A percentile compares a stretch with the other conserved stretches of the same genome.
phyloP scores from a whole-genome alignment of 2,113 vertebrate species.

The Perccottus glenii region DNA sequence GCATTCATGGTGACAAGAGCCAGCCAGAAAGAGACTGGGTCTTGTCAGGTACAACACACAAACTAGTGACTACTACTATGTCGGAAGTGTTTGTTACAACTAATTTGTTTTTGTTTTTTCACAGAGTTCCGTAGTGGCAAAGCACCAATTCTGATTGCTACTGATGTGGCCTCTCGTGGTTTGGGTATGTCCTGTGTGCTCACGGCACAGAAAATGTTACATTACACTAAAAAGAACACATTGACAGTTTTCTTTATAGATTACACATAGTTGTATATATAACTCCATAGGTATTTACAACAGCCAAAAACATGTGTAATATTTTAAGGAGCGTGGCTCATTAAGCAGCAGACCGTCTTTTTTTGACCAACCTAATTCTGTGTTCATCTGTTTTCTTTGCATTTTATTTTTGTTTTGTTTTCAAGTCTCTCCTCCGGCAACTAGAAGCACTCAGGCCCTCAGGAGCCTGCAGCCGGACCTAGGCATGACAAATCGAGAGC shows the following conservation, averaged over 20 bases:
- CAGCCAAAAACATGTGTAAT: too few species aligned
- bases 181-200: slow-evolving; percentile 90
- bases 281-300: too few species aligned
- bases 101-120: slow-evolving; percentile 49
- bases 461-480: slow-evolving; percentile 79
- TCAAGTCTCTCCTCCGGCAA: slow-evolving; percentile 78
- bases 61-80: background rate
- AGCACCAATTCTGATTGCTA: slow-evolving; percentile 98
- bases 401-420: slow-evolving; percentile 74
- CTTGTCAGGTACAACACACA: slow-evolving; percentile 82
- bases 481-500: slow-evolving; percentile 80
- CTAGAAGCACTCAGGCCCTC: slow-evolving; percentile 77
- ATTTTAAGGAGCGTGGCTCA: slow-evolving; percentile 44
- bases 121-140: slow-evolving; percentile 97
- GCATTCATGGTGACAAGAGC: slow-evolving; percentile 99
- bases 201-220: too few species aligned
- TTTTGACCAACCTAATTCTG: slow-evolving; percentile 72
- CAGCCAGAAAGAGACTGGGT: slow-evolving; percentile 99
- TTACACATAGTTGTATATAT: slow-evolving; percentile 18
- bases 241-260: slow-evolving; percentile 24
- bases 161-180: slow-evolving; percentile 97
- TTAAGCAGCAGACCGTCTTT: slow-evolving; percentile 42
- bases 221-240: background rate
- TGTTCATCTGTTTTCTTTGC: slow-evolving; percentile 78
- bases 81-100: background rate